Percentiles rank a stretch among this genome's conserved stretches.
Conservation (phyloP, 2,888 invertebrate species). For the Thyatira batis region DNA sequence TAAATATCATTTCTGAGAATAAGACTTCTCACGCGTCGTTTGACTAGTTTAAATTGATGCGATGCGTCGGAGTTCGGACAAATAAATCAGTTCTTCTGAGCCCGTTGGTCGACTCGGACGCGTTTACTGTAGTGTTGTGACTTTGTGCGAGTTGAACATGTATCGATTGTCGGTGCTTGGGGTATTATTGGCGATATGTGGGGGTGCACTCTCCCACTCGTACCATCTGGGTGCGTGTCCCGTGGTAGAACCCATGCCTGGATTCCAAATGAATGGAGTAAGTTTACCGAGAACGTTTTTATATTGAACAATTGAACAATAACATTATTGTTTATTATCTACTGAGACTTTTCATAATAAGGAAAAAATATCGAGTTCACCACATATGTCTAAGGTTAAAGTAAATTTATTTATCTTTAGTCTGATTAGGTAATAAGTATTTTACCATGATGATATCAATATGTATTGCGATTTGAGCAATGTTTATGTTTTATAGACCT, state of each 20-base stretch:
- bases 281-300: conserved; percentile 30
- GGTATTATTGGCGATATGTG: conserved; percentile 52
- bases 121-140: neutral
- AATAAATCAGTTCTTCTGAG: neutral
- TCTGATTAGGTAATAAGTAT: too few species aligned
- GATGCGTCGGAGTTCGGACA: neutral
- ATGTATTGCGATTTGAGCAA: too few species aligned
- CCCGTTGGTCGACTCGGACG: neutral
- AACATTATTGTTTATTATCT: too few species aligned
- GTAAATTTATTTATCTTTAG: too few species aligned
- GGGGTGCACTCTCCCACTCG: conserved; percentile 79
- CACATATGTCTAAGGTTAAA: too few species aligned
- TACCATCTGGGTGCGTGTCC: conserved; percentile 90
- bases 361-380: too few species aligned
- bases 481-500: too few species aligned
- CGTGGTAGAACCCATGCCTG: conserved; percentile 86
- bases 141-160: conserved; percentile 9
- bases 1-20: neutral
- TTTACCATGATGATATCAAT: too few species aligned
- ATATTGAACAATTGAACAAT: neutral
- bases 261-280: conserved; percentile 89
- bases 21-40: neutral
- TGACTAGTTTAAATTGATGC: neutral
- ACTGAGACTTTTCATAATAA: too few species aligned
- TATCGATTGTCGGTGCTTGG: conserved; percentile 11